phyloP scores from a whole-genome alignment of 1,140 invertebrate genomes.

The Drosophila parvula region DNA sequence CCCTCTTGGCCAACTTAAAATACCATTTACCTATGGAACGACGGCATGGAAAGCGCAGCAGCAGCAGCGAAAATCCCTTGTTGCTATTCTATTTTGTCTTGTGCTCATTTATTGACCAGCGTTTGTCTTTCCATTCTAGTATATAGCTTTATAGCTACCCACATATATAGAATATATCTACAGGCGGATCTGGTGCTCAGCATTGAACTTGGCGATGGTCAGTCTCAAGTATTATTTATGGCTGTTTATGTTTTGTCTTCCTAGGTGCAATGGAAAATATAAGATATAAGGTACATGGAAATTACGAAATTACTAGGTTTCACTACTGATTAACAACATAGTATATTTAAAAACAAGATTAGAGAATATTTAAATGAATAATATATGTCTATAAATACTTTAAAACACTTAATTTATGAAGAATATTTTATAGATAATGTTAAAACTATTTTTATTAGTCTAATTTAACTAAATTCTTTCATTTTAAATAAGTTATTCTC shows the following conservation, averaged over 20 bases:
- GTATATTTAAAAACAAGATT: no score
- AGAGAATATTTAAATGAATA: background rate
- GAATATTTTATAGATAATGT: background rate
- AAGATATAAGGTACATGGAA: background rate
- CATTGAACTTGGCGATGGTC: slow-evolving; percentile 51
- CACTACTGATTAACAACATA: background rate
- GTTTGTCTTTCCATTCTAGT: slow-evolving; percentile 43
- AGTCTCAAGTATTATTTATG: slow-evolving; percentile 47
- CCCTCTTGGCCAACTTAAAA: slow-evolving; percentile 47
- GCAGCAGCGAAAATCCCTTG: slow-evolving; percentile 42
- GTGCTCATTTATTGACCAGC: slow-evolving; percentile 46
- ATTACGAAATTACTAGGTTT: slow-evolving; percentile 15
- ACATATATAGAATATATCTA: slow-evolving; percentile 13
- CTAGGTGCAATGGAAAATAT: slow-evolving; percentile 23
- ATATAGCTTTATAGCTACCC: slow-evolving; percentile 20
- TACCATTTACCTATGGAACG: slow-evolving; percentile 55
- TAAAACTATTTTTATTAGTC: background rate
- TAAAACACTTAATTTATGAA: background rate
- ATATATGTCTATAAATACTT: no score
- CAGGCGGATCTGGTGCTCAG: slow-evolving; percentile 17
- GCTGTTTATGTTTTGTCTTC: slow-evolving; percentile 33
- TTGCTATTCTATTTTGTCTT: slow-evolving; percentile 39
- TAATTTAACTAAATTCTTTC: background rate
- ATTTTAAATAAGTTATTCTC: background rate
- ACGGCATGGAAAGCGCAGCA: slow-evolving; percentile 49